A percentile compares a stretch with the other conserved stretches of the same genome.
Conservation (phyloP, 37 sponge, comb jelly and placozoan genomes). For the Diacarnus erythraeanus region DNA sequence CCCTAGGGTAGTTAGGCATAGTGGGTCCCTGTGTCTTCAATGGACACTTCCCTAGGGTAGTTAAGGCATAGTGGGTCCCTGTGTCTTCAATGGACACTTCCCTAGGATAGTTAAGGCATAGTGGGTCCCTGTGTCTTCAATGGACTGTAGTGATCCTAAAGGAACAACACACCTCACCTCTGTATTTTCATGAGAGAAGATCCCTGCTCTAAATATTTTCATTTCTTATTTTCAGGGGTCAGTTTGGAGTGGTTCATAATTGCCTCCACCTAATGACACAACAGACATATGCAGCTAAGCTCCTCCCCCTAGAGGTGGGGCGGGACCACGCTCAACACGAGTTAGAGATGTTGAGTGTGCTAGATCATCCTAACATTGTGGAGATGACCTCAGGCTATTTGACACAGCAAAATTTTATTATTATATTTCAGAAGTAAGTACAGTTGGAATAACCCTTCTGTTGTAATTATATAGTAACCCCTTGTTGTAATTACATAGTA, state of each 20-base stretch:
- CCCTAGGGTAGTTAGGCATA: no score
- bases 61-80: no score
- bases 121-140: no score
- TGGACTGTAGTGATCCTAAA: no score
- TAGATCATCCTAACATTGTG: slow-evolving; percentile 57
- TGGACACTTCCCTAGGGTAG: no score
- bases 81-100: no score
- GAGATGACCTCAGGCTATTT: slow-evolving; percentile 44
- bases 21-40: no score
- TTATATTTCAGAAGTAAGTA: slow-evolving; percentile 67
- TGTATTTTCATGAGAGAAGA: no score
- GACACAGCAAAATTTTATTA: slow-evolving; percentile 28
- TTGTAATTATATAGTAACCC: neutral
- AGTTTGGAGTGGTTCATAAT: slow-evolving; percentile 46
- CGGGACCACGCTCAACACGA: slow-evolving; percentile 58
- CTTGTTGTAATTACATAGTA: neutral
- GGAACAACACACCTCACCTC: no score
- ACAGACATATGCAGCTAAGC: slow-evolving; percentile 59
- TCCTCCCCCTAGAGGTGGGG: slow-evolving; percentile 37
- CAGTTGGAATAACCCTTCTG: no score
- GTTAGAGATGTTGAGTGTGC: slow-evolving; percentile 44
- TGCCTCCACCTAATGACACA: slow-evolving; percentile 55
- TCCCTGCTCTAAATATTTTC: neutral
- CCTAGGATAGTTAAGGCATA: no score
- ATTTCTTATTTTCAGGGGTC: slow-evolving; percentile 41